phyloP scores from a whole-genome alignment of 2,113 vertebrate genomes.

The Andinoacara biseriatus region DNA sequence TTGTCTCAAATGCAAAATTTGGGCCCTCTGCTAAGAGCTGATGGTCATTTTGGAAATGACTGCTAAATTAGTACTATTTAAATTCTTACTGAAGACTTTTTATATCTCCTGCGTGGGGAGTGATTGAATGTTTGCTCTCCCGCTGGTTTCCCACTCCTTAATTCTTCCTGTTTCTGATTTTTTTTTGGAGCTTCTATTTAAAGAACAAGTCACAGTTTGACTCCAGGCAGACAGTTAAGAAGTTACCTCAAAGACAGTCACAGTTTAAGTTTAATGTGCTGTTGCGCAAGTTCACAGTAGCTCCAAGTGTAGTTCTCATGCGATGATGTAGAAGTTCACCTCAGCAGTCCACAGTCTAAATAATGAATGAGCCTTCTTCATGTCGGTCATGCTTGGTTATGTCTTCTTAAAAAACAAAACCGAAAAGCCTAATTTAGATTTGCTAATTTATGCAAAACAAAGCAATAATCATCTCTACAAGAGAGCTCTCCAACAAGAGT shows the following conservation, averaged over 20 bases:
- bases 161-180: not conserved
- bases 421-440: not conserved
- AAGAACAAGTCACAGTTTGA: not conserved
- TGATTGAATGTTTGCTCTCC: not conserved
- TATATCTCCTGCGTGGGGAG: not conserved
- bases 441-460: not conserved
- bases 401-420: not conserved
- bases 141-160: not conserved
- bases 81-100: constrained; percentile 2
- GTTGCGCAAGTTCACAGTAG: not conserved
- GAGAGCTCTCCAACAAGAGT: not conserved
- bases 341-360: not conserved
- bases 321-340: not conserved
- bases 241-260: not conserved
- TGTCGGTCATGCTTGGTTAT: not conserved
- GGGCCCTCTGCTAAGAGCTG: not conserved
- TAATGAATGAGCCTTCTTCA: not conserved
- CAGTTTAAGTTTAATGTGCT: not conserved
- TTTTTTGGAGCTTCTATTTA: constrained; percentile 18
- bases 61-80: not conserved
- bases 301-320: not conserved
- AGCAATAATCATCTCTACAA: not conserved
- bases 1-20: not conserved
- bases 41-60: not conserved
- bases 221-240: not conserved